Conservation (phyloP, 2,888 invertebrate species). For the Xanthorhoe designata region DNA sequence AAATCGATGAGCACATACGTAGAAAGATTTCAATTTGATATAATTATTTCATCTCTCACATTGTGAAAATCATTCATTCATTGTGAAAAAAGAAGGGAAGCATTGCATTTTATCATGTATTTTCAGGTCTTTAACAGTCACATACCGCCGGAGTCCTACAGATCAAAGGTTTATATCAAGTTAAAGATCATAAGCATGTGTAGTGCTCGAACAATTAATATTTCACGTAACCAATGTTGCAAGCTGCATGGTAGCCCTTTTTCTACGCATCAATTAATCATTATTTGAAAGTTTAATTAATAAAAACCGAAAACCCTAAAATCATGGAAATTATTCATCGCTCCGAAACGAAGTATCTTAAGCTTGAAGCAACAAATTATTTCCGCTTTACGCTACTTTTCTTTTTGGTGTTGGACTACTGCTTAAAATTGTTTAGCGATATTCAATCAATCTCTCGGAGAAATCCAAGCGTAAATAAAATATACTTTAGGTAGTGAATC, state of each 20-base stretch:
- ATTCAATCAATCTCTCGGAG: conserved; percentile 24
- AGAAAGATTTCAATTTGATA: not conserved
- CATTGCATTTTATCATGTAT: conserved; percentile 85
- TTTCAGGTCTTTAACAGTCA: conserved; percentile 97
- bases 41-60: conserved; percentile 15
- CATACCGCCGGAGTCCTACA: conserved; percentile 96
- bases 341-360: conserved; percentile 7
- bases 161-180: conserved; percentile 94
- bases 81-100: conserved; percentile 61
- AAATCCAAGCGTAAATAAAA: conserved; percentile 20
- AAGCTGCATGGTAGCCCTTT: conserved; percentile 67
- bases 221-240: conserved; percentile 57
- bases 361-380: conserved; percentile 43
- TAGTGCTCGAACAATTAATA: conserved; percentile 68
- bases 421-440: conserved; percentile 41
- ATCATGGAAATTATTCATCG: conserved; percentile 10
- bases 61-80: not conserved
- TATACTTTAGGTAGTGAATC: conserved; percentile 18
- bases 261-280: conserved; percentile 34
- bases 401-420: conserved; percentile 68
- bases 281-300: conserved; percentile 27
- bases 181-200: conserved; percentile 82
- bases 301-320: conserved; percentile 13
- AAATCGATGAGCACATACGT: not conserved
- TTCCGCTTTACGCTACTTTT: conserved; percentile 62